Base-by-base conservation (phyloP, 2,113 vertebrate species). In the Paedocypris sp. region DNA sequence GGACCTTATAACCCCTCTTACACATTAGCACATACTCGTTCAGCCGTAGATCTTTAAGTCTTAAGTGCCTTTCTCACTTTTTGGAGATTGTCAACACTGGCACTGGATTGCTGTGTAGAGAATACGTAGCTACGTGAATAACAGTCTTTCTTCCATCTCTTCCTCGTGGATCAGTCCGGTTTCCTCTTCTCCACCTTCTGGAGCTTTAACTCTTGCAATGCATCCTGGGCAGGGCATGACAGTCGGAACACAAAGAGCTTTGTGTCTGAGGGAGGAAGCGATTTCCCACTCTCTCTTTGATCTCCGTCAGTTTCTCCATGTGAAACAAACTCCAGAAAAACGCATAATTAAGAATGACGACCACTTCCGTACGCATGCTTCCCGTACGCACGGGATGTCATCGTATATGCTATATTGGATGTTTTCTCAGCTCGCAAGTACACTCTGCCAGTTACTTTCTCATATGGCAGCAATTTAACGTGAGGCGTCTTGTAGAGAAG, bases 401-500 rank as follows among this genome's bases (percentile, higher is more conserved):
- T 68, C 66, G 10, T 64, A 64, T 70, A 51, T 61, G 23, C 15
- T 43, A 32, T 12, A 22, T 5, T 19, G 26, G 26, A 43, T 11
- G 1, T 57, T 57, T 43, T 16, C 38, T 38, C 53, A 31, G 53
- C 16, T 6, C 46, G 31, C 47, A 18, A 28, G 19, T 11, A 15
- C 42, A 26, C 42, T 28, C 31, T 6, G 20, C 12, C 41, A 46
- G 18, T 26, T 25, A 35, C 38, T 18, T 38, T 38, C 45, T 73
- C 80, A 85, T 63, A 76, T 81, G 81, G 80, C 66, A 79, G 67
- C 73, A 65, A 79, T 85, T 79, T 74, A 31, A 42, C 70, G 46
- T 50, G 47, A 53, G 41, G 53, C 32, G 59, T 58, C 66, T 73
- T 69, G 63, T 54, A 78, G 63, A 54, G 33, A 68, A 56, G 52